A percentile compares a stretch with the other conserved stretches of the same genome.
Conservation (phyloP, 2,888 invertebrate species). For the Synanthedon andrenaeformis region DNA sequence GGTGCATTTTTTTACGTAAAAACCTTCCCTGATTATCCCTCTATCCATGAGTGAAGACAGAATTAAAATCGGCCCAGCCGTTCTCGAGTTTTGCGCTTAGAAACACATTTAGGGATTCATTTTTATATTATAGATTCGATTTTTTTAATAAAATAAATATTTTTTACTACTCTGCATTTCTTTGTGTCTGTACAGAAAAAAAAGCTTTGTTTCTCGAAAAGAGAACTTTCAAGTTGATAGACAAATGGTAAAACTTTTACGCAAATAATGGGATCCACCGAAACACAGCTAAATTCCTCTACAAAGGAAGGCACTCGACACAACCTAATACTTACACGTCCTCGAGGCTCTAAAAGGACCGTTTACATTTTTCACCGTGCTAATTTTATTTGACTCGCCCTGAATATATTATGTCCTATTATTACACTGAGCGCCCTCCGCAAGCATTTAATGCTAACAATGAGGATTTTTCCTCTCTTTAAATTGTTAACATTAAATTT, state of each 20-base stretch:
- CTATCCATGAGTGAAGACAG: no score
- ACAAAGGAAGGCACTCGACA: constrained; percentile 28
- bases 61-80: no score
- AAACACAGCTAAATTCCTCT: constrained; percentile 18
- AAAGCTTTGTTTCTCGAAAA: background rate
- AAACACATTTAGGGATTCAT: no score
- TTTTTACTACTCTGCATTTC: no score
- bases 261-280: constrained; percentile 17
- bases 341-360: constrained; percentile 55
- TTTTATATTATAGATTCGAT: no score
- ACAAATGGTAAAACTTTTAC: constrained; percentile 26
- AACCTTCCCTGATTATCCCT: no score
- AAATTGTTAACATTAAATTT: constrained; percentile 62
- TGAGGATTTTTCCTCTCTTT: constrained; percentile 45
- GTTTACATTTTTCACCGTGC: constrained; percentile 70
- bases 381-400: constrained; percentile 69
- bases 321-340: constrained; percentile 58
- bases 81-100: no score
- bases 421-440: constrained; percentile 50
- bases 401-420: constrained; percentile 69
- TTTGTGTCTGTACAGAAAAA: no score
- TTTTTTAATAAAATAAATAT: no score
- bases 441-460: constrained; percentile 59
- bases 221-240: constrained; percentile 2
- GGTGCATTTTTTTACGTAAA: no score